A percentile compares a stretch with the other conserved stretches of the same genome.
phyloP scores from a whole-genome alignment of 2,797 vertebrate species.

The Ctenopoma multispine region DNA sequence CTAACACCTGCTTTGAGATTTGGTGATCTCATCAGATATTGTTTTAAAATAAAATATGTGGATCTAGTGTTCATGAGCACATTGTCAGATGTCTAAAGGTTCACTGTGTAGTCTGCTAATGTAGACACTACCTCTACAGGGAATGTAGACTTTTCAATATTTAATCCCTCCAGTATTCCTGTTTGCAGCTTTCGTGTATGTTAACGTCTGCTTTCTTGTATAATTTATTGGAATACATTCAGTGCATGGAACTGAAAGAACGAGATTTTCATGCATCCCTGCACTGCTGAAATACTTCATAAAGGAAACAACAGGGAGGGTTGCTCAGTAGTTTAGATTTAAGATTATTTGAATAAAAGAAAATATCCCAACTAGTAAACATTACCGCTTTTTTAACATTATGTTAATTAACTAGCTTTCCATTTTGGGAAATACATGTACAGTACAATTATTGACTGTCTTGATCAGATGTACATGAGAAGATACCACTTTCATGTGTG shows the following conservation, averaged over 20 bases:
- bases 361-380: background rate
- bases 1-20: too few species aligned
- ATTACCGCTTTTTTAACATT: background rate
- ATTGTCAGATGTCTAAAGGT: slow-evolving; percentile 41
- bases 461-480: too few species aligned
- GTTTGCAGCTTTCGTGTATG: slow-evolving; percentile 69
- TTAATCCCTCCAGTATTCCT: slow-evolving; percentile 67
- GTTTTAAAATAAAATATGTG: background rate
- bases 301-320: slow-evolving; percentile 3
- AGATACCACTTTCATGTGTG: background rate
- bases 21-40: background rate
- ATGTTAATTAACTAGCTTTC: background rate
- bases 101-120: slow-evolving; percentile 26
- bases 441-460: too few species aligned
- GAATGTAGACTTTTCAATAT: slow-evolving; percentile 63
- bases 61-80: slow-evolving; percentile 15
- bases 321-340: background rate
- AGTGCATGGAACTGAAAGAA: slow-evolving; percentile 51
- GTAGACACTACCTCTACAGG: slow-evolving; percentile 30
- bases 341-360: background rate
- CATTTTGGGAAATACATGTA: background rate
- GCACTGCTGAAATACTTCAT: slow-evolving; percentile 25
- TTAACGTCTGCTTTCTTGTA: slow-evolving; percentile 65
- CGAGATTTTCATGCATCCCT: slow-evolving; percentile 48
- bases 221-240: slow-evolving; percentile 72